Base-by-base conservation (phyloP, 2,797 vertebrate species). In the Lepilemur ruficaudatus region DNA sequence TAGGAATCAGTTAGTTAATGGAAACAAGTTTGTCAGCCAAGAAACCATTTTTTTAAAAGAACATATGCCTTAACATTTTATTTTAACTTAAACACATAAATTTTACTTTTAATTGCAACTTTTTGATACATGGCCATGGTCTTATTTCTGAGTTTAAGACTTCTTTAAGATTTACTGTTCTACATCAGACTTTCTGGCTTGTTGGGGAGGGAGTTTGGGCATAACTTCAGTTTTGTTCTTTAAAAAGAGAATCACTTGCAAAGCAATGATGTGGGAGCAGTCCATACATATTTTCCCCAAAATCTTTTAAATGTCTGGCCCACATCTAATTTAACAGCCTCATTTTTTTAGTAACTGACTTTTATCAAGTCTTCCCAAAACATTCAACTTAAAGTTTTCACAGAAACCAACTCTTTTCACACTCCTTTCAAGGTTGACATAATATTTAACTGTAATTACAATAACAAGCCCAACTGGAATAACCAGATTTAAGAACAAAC, bases 401-500 rank as follows among this genome's bases (percentile, higher is more conserved):
- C 4, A 78, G 61, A 92, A 96, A 93, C 78, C 79, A 86, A 85
- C 38, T 85, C 75, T 90, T 91, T 96, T 78, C 95, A 96, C 72
- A 93, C 43, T 96, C 65, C 4, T 81, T 94, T 91, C 94, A 94
- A 96, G 91, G 96, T 95, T 97, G 95, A 98, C 65, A 75, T 92
- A 97, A 97, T 96, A 96, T 89, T 96, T 96, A 96, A 97, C 95
- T 85, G 80, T 92, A 97, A 97, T 94, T 96, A 93, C 86, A 93
- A 78, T 90, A 94, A 61, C 79, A 95, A 97, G 76, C 81, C 89
- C 93, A 97, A 97, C 97, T 96, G 94, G 96, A 97, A 98, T 96
- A 97, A 98, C 96, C 89, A 97, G 96, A 97, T 97, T 97, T 97
- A 94, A 78, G 91, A 97, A 95, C 93, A 97, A 96, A 94, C 95